Evolutionary conservation across 2,113 vertebrate species (phyloP).

Genomic region (Neolamprologus caudopunctatus): DNA sequence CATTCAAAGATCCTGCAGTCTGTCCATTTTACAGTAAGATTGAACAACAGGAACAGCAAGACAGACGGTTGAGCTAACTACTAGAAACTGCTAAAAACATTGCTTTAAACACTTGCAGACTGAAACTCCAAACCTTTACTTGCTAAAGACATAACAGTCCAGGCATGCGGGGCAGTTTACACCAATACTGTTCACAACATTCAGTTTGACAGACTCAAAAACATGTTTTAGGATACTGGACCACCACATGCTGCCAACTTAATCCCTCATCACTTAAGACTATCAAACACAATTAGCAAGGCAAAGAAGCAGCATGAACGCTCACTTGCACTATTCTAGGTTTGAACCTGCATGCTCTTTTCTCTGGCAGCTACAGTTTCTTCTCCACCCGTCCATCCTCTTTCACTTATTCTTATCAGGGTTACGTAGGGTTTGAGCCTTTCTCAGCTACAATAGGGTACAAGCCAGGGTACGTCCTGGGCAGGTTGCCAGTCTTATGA

Average conservation of each 20-base stretch:
- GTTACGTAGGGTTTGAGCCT: neutral
- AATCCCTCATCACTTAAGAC: neutral
- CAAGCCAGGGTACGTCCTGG: neutral
- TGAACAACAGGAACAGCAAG: neutral
- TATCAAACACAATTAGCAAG: neutral
- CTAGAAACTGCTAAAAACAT: neutral
- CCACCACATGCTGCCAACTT: neutral
- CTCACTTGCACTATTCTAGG: neutral
- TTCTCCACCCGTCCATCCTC: neutral
- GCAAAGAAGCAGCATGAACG: neutral
- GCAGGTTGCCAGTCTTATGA: neutral
- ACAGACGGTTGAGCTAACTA: accelerated
- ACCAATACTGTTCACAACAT: neutral
- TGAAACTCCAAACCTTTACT: neutral
- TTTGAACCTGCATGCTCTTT: neutral
- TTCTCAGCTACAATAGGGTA: neutral
- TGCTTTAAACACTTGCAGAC: neutral
- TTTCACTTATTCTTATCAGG: neutral
- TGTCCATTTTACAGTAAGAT: neutral
- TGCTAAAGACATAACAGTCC: neutral
- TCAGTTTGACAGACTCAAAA: neutral
- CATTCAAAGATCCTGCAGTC: neutral
- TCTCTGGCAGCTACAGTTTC: neutral
- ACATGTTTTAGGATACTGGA: neutral
- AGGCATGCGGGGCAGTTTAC: neutral